Base-by-base conservation (phyloP, 2,888 invertebrate species). In the Oxytorus armatus region DNA sequence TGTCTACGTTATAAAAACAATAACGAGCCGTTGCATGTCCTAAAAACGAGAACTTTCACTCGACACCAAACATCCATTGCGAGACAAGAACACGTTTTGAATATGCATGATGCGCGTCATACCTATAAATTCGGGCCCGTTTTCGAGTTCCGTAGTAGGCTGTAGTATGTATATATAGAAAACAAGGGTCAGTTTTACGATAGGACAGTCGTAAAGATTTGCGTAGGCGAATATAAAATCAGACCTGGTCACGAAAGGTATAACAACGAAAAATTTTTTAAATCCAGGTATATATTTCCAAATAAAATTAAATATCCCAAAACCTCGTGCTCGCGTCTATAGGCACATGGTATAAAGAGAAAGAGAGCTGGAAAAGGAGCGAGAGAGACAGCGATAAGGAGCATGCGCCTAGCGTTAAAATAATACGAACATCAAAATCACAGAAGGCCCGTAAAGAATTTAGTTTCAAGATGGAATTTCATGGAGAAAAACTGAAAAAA, bases 121-220 rank as follows among this genome's bases (percentile, higher is more conserved):
- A 44, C 14, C 39, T 14, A 25, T 5, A 47, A 29, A n/a, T n/a
- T n/a, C n/a, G n/a, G n/a, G n/a, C n/a, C n/a, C n/a, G n/a, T n/a
- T n/a, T n/a, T n/a, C n/a, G n/a, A n/a, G n/a, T n/a, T n/a, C n/a
- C n/a, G n/a, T n/a, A n/a, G n/a, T n/a, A 0, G 14, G n/a, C 1
- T 5, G 47, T 14, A 18, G 18, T 7, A 47, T 11, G 21, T 36
- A 39, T 11, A 36, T 42, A 23, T 1, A 7, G 10, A 53, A 29
- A 3, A 44, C 18, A 29, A 63, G 70, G 79, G 70, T 66, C 70
- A 70, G 65, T 68, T 79, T 75, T 75, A 70, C 42, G 65, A 65
- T 11, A 18, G 76, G 61, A 76, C 33, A 53, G 72, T 61, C 29
- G 14, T 66, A 23, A 51, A 61, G 36, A 59, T 59, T 61, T 21